These are phyloP conservation scores for Labeo catla DNA, from an alignment of 2,113 vertebrate species.

Conservation along the genomic window DNA sequence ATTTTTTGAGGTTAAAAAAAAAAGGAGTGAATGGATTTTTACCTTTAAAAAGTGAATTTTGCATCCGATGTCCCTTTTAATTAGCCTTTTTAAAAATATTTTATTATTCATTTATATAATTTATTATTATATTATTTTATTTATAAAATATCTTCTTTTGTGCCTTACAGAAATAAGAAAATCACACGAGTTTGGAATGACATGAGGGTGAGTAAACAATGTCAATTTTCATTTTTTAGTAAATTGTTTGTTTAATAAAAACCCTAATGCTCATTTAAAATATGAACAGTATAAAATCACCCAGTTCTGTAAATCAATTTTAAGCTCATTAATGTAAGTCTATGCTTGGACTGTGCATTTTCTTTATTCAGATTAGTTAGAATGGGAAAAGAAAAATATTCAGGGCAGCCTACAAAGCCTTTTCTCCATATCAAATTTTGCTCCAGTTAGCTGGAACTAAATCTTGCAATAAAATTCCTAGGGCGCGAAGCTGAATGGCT, in stretches of 20 bases:
- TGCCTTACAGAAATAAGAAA: not conserved
- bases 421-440: constrained; percentile 45
- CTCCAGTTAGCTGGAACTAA: constrained; percentile 47
- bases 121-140: too few species aligned
- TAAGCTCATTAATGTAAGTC: not conserved
- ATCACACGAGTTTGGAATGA: not conserved
- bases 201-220: not conserved
- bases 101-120: too few species aligned
- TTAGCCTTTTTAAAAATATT: too few species aligned
- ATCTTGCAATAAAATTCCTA: constrained; percentile 54
- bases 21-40: too few species aligned
- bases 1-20: too few species aligned
- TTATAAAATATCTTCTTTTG: not conserved
- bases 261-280: not conserved
- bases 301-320: not conserved
- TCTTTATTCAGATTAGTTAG: constrained; percentile 23
- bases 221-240: not conserved
- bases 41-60: too few species aligned
- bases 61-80: too few species aligned
- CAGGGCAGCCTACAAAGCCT: not conserved
- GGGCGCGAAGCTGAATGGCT: constrained; percentile 45
- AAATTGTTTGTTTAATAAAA: not conserved
- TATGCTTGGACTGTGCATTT: not conserved
- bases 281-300: not conserved
- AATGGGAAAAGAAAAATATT: not conserved